Percentiles rank a stretch among this genome's conserved stretches.
phyloP scores from a whole-genome alignment of 2,797 vertebrate genomes.

The Loriculus beryllinus region DNA sequence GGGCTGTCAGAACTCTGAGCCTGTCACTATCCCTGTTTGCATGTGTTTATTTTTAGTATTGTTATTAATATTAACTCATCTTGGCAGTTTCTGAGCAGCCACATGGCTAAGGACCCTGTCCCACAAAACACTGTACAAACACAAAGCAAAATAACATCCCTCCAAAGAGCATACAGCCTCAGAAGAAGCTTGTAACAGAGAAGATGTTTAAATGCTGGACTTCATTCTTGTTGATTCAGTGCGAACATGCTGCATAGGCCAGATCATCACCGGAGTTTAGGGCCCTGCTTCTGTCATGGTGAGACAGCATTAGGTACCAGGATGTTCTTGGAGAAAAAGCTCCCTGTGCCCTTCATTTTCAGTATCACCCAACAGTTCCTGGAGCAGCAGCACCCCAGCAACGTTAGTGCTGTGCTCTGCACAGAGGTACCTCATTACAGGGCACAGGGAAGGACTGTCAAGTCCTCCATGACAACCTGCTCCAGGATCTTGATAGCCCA shows the following conservation, averaged over 20 bases:
- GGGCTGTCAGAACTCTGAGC: slow-evolving; percentile 1
- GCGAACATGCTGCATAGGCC: not conserved
- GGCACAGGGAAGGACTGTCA: not conserved
- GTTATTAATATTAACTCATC: slow-evolving; percentile 26
- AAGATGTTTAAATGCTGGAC: not conserved
- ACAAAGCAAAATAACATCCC: not conserved
- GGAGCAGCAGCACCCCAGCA: not conserved
- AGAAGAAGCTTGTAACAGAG: not conserved
- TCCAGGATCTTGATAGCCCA: not conserved
- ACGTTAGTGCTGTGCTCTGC: fast-evolving
- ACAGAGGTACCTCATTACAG: fast-evolving
- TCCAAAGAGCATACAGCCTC: not conserved
- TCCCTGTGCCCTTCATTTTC: not conserved
- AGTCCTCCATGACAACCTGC: not conserved
- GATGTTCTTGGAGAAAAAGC: not conserved
- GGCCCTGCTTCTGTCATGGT: not conserved
- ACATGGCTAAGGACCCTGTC: not conserved
- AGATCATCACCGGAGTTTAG: not conserved
- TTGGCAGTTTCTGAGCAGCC: slow-evolving; percentile 4
- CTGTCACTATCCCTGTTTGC: not conserved
- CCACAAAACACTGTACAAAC: not conserved
- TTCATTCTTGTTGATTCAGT: not conserved
- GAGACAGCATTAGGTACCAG: not conserved
- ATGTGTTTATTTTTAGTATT: slow-evolving; percentile 19
- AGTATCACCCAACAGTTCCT: not conserved